Evolutionary conservation across 2,888 invertebrate species (phyloP).

Genomic region (Blera fallax): DNA sequence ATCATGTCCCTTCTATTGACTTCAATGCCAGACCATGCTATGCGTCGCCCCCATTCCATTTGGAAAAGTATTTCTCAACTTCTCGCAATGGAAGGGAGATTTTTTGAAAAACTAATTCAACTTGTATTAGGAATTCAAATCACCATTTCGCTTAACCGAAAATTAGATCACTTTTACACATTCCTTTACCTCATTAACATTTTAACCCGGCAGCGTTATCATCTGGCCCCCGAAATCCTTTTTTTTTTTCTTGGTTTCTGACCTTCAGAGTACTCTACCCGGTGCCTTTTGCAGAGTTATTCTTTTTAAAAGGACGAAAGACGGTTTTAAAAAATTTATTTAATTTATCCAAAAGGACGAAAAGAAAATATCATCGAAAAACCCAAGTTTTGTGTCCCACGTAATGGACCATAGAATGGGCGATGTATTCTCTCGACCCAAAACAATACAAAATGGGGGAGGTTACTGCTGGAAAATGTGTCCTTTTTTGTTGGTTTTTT

Average conservation of each 20-base stretch:
- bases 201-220: conserved; percentile 41
- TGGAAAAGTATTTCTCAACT: background rate
- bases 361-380: conserved; percentile 48
- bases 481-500: conserved; percentile 36
- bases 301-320: conserved; percentile 13
- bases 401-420: conserved; percentile 57
- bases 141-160: conserved; percentile 48
- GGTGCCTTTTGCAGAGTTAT: background rate
- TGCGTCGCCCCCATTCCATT: background rate
- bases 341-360: conserved; percentile 46
- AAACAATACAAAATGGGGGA: conserved; percentile 22
- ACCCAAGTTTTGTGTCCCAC: conserved; percentile 24
- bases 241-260: background rate
- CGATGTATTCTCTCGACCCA: conserved; percentile 29
- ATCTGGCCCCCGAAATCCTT: conserved; percentile 15
- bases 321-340: conserved; percentile 46
- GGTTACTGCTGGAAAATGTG: conserved; percentile 27
- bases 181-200: conserved; percentile 59
- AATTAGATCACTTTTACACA: conserved; percentile 60
- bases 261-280: background rate
- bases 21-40: background rate
- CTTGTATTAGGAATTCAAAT: conserved; percentile 53
- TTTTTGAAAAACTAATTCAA: conserved; percentile 48
- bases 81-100: background rate
- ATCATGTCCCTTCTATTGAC: background rate